These are phyloP conservation scores for Callipepla californica DNA, from an alignment of 2,113 vertebrate species.

Conservation along the genomic window DNA sequence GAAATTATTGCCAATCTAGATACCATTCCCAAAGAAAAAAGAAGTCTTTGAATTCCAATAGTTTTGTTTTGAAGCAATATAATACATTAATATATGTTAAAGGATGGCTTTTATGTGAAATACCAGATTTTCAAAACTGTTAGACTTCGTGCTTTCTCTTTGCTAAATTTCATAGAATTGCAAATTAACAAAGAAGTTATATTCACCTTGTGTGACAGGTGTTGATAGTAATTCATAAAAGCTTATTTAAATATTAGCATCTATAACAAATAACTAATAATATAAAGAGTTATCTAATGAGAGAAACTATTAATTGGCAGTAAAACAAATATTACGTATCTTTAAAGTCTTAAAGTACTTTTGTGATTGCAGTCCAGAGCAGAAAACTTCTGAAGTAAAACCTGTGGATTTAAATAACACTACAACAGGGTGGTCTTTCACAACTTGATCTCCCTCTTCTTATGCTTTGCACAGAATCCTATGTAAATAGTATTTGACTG, in stretches of 20 bases:
- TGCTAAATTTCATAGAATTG: background rate
- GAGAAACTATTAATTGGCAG: background rate
- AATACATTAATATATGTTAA: background rate
- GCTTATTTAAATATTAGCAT: background rate
- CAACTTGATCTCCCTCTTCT: conserved; percentile 4
- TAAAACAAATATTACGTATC: background rate
- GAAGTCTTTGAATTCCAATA: background rate
- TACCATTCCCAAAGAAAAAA: background rate
- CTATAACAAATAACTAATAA: background rate
- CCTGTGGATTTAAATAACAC: conserved; percentile 10
- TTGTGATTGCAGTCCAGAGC: background rate
- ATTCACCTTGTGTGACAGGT: background rate
- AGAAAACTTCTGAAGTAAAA: conserved; percentile 9
- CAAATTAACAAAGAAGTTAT: background rate
- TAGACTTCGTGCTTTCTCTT: background rate
- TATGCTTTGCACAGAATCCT: conserved; percentile 29
- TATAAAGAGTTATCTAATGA: background rate
- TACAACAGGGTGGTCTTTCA: conserved; percentile 46
- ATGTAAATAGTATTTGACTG: conserved; percentile 54
- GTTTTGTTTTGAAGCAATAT: background rate
- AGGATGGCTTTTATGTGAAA: background rate
- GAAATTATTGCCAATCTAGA: background rate
- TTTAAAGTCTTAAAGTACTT: conserved; percentile 3
- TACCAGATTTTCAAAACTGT: background rate
- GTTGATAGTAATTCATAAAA: background rate